Evolutionary conservation across 2,113 vertebrate genomes (phyloP).

Genomic region (Athene noctua): DNA sequence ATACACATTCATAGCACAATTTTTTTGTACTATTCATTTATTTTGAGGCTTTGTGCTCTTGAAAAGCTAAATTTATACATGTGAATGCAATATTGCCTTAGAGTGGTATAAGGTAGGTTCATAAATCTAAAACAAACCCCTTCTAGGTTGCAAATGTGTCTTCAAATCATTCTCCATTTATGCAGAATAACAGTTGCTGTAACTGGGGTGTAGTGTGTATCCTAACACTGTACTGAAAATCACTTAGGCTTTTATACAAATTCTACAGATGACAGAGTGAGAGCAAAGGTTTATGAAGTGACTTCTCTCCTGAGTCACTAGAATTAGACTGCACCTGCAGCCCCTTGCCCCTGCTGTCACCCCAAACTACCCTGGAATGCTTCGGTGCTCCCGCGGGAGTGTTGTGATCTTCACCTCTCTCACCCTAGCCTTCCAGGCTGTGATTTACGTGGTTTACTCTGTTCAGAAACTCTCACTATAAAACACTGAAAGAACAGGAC

Average conservation of each 20-base stretch:
- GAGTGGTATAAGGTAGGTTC: neutral
- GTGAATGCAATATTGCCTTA: neutral
- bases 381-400: neutral
- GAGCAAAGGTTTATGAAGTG: conserved; percentile 17
- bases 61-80: neutral
- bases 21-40: neutral
- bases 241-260: neutral
- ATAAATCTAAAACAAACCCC: neutral
- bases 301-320: neutral
- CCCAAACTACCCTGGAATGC: neutral
- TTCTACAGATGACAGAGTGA: neutral
- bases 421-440: neutral
- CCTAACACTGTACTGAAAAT: neutral
- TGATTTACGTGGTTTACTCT: neutral
- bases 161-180: neutral
- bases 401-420: neutral
- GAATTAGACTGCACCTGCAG: neutral
- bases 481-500: fast-evolving
- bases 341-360: neutral
- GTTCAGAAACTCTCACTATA: neutral
- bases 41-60: neutral
- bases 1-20: neutral
- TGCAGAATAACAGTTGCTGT: neutral
- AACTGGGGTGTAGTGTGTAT: neutral
- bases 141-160: neutral